These are phyloP conservation scores for Metaphire vulgaris DNA, from an alignment of 1,140 invertebrate genomes.

Conservation along the genomic window DNA sequence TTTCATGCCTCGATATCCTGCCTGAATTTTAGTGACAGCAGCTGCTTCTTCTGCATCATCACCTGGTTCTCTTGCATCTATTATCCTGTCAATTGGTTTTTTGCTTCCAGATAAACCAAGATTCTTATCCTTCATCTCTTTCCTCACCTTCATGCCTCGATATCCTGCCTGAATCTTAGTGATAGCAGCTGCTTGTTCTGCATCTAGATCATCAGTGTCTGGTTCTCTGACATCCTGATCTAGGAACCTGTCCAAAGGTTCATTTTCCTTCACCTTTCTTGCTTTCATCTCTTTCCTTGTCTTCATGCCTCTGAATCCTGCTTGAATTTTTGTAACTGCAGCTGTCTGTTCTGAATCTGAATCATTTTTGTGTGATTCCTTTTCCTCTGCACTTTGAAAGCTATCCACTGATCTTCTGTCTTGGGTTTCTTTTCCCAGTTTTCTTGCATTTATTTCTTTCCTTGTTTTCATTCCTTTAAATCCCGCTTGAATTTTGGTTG, in stretches of 20 bases:
- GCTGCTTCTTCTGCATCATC: not conserved
- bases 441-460: slow-evolving; percentile 31
- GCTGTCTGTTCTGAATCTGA: slow-evolving; percentile 65
- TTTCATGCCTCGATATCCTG: slow-evolving; percentile 14
- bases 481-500: slow-evolving; percentile 40
- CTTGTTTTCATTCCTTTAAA: slow-evolving; percentile 37
- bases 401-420: not conserved
- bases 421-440: not conserved
- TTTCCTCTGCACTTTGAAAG: slow-evolving; percentile 4
- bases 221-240: not conserved
- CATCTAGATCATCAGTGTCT: slow-evolving; percentile 18
- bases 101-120: no score
- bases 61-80: not conserved
- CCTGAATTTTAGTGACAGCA: slow-evolving; percentile 20
- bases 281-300: slow-evolving; percentile 68
- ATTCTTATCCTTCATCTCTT: slow-evolving; percentile 7
- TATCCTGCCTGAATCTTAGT: slow-evolving; percentile 18
- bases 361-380: slow-evolving; percentile 31
- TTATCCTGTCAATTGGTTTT: slow-evolving; percentile 18
- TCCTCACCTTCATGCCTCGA: slow-evolving; percentile 11
- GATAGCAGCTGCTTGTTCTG: not conserved
- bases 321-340: slow-evolving; percentile 85
- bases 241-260: not conserved
- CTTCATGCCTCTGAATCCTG: slow-evolving; percentile 83
- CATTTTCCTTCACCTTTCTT: slow-evolving; percentile 4